Evolutionary conservation across 2,113 vertebrate species (phyloP).

Genomic region (Miniopterus natalensis): DNA sequence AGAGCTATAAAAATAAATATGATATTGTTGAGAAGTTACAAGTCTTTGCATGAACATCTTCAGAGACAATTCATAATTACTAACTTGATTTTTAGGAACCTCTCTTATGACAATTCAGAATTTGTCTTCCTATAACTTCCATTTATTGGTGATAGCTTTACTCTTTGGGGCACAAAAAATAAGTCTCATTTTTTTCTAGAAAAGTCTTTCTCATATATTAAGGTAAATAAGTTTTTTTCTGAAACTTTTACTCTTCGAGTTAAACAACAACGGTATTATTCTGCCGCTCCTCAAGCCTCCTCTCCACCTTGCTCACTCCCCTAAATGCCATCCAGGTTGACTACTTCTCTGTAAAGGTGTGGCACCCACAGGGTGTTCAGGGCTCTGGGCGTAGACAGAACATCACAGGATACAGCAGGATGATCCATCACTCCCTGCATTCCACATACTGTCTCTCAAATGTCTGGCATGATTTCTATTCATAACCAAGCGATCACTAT

Average conservation of each 20-base stretch:
- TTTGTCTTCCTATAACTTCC: background rate
- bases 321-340: background rate
- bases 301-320: background rate
- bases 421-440: background rate
- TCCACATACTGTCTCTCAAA: background rate
- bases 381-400: background rate
- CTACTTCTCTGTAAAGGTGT: background rate
- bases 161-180: background rate
- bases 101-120: background rate
- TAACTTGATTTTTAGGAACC: constrained; percentile 16
- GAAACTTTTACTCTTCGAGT: background rate
- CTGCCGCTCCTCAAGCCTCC: background rate
- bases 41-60: background rate
- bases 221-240: background rate
- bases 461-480: background rate
- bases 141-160: background rate
- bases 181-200: constrained; percentile 1
- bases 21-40: background rate
- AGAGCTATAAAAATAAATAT: background rate
- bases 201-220: background rate
- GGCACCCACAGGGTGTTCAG: background rate
- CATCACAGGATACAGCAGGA: background rate
- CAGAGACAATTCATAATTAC: background rate
- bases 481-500: background rate
- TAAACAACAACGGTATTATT: background rate